These are phyloP conservation scores for Dolichallabes microphthalmus DNA, from an alignment of 2,113 vertebrate species.

Conservation along the genomic window DNA sequence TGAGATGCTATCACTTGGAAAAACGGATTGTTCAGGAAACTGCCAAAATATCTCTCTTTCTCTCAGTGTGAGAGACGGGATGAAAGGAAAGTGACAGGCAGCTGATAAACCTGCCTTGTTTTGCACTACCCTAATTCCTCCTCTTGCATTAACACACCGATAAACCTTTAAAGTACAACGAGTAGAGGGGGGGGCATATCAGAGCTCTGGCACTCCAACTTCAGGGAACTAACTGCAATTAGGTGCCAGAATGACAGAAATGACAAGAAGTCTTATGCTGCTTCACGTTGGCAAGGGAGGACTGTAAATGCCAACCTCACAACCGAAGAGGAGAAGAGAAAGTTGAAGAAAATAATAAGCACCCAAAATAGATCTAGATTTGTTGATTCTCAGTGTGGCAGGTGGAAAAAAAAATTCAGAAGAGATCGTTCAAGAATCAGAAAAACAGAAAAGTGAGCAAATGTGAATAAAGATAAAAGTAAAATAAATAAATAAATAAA, in stretches of 20 bases:
- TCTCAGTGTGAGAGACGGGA: slow-evolving; percentile 51
- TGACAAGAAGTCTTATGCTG: not conserved
- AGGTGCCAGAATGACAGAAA: not conserved
- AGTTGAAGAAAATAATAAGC: slow-evolving; percentile 5
- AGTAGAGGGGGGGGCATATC: slow-evolving; percentile 41
- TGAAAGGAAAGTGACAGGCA: slow-evolving; percentile 26
- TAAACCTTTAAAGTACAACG: slow-evolving; percentile 53
- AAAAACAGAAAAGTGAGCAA: not conserved
- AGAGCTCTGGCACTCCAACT: slow-evolving; percentile 20
- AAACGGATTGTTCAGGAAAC: slow-evolving; percentile 8
- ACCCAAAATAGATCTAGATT: not conserved
- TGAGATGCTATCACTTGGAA: slow-evolving; percentile 30
- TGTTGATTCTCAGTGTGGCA: slow-evolving; percentile 1
- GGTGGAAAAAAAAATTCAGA: not conserved
- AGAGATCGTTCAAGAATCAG: not conserved
- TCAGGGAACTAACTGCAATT: slow-evolving; percentile 28
- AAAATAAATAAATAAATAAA: not conserved
- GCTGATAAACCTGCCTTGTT: slow-evolving; percentile 66
- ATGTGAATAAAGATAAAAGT: not conserved
- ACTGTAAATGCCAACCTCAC: slow-evolving; percentile 27
- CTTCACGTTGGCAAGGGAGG: not conserved
- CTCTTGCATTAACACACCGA: slow-evolving; percentile 58
- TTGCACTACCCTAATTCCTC: slow-evolving; percentile 59
- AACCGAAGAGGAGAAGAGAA: not conserved
- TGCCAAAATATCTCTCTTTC: not conserved